Percentiles rank a stretch among this genome's conserved stretches.
phyloP scores from a whole-genome alignment of 2,797 vertebrate species.

The Bufotes viridis region DNA sequence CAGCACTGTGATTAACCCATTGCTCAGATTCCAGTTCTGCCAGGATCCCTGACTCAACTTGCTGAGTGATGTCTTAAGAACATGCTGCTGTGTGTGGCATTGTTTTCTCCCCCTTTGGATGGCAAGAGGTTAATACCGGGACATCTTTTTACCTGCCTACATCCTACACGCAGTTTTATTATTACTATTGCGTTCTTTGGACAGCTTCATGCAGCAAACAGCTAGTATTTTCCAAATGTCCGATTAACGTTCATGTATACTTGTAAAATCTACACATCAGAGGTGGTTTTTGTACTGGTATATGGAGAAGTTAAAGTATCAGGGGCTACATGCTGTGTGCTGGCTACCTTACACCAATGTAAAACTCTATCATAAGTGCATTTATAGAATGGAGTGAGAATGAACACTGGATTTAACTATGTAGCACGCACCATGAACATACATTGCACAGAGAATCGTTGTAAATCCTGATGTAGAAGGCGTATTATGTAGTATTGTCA shows the following conservation, averaged over 20 bases:
- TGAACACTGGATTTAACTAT: not conserved
- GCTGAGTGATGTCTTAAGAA: slow-evolving; percentile 25
- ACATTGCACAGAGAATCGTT: not conserved
- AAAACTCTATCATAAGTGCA: slow-evolving; percentile 3
- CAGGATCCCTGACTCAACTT: not conserved
- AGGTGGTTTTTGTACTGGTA: not conserved
- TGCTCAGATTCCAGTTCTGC: slow-evolving; percentile 19
- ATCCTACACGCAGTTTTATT: not conserved
- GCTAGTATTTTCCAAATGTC: slow-evolving; percentile 25
- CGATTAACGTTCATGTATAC: not conserved
- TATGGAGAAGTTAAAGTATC: not conserved
- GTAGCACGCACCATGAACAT: not conserved
- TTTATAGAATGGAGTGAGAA: not conserved
- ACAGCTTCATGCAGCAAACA: not conserved
- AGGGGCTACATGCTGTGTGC: not conserved
- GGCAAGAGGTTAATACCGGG: not conserved
- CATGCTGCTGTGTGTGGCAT: not conserved
- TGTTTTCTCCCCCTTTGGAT: slow-evolving; percentile 3
- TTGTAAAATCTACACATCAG: not conserved
- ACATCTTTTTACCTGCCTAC: slow-evolving; percentile 13
- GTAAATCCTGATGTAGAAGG: not conserved
- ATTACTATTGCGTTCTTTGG: not conserved
- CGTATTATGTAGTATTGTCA: not conserved
- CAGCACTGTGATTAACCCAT: slow-evolving; percentile 23
- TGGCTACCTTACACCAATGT: not conserved